Conservation (phyloP, 2,113 vertebrate species). For the Isurus oxyrinchus region DNA sequence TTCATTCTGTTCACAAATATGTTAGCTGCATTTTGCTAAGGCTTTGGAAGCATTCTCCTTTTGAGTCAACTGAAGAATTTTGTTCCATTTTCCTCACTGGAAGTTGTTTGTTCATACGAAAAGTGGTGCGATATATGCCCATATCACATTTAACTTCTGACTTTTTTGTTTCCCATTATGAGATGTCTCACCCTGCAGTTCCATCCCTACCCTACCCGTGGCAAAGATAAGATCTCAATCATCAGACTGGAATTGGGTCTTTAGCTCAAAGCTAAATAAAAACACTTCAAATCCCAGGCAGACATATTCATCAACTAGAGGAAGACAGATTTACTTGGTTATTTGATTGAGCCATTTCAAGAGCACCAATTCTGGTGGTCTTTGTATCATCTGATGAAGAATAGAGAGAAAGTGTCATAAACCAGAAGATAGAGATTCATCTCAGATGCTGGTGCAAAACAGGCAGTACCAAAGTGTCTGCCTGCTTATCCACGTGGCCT, state of each 20-base stretch:
- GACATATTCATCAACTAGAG: background rate
- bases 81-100: background rate
- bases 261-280: background rate
- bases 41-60: background rate
- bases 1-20: background rate
- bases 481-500: no score
- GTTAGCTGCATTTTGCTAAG: background rate
- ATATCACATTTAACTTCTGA: background rate
- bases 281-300: background rate
- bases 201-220: background rate
- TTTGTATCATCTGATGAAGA: background rate
- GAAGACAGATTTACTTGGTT: background rate
- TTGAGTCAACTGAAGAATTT: background rate
- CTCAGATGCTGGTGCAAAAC: no score
- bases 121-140: background rate
- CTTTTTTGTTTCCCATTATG: background rate
- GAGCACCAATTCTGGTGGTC: background rate
- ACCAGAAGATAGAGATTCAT: no score
- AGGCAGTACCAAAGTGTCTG: no score
- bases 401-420: background rate
- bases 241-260: background rate
- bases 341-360: background rate
- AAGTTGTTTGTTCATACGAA: background rate
- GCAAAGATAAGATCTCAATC: background rate
- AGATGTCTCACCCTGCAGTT: background rate